Evolutionary conservation across 2,888 invertebrate species (phyloP).

Genomic region (Nomada ferruginata): DNA sequence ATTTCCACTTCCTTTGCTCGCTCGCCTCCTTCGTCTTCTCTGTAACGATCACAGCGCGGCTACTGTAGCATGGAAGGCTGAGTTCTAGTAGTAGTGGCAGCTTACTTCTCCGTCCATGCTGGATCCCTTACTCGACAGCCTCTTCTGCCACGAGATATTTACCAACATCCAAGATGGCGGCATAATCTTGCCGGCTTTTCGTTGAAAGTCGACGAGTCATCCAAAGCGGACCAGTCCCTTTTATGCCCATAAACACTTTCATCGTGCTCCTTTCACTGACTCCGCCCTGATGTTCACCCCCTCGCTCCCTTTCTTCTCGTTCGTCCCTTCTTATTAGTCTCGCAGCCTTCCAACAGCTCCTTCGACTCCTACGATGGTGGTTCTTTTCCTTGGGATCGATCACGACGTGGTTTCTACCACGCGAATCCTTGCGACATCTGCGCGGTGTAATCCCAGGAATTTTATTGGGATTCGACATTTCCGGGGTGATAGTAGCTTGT

Average conservation of each 20-base stretch:
- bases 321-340: conserved; percentile 7
- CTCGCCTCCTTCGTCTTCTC: conserved; percentile 30
- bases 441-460: background rate
- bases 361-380: background rate
- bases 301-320: background rate
- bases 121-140: conserved; percentile 69
- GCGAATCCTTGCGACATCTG: background rate
- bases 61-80: conserved; percentile 30
- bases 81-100: conserved; percentile 50
- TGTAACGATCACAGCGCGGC: conserved; percentile 48
- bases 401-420: background rate
- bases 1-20: conserved; percentile 38
- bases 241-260: conserved; percentile 68
- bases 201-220: conserved; percentile 77
- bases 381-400: conserved; percentile 46
- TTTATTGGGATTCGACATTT: background rate
- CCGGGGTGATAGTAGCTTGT: background rate
- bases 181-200: conserved; percentile 80
- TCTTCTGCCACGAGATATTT: conserved; percentile 82
- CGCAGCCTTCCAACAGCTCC: background rate
- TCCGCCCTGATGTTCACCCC: conserved; percentile 37
- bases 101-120: conserved; percentile 71
- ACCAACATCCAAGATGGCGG: conserved; percentile 84
- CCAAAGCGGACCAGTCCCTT: conserved; percentile 65
- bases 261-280: conserved; percentile 55